Evolutionary conservation across 2,888 invertebrate species (phyloP), one percentile per base, ranked within the genome.

Genomic region (Prosopocoilus inquinatus): DNA sequence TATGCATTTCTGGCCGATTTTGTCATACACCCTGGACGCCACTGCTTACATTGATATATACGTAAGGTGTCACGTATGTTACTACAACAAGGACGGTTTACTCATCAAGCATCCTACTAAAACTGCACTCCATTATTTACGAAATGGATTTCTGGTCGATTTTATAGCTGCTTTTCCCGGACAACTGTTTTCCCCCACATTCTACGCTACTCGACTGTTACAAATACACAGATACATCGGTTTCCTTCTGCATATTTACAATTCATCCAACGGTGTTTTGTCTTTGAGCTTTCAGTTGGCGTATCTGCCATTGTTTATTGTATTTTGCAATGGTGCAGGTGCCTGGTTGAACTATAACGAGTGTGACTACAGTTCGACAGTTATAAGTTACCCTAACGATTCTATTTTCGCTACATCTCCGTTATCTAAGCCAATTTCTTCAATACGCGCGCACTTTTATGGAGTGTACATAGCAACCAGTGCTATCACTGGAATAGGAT

Each of bases 21-120:
- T 54, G 11, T 28, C 20, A 3, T 32, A 20, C 9, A 13, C 58
- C 15, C 47, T 64, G 4, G 64, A 65, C 15, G 11, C 47, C 0
- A 50, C 58, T 35, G 58, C 60, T 12, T 60, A 53, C 41, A 1
- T 52, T 0, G 65, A 65, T 47, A 60, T 65, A 5, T 65, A 63
- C 34, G 15, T 64, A 8, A 53, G 65, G 16, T 7, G 63, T 12
- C 65, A 65, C 47, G 56, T 65, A 8, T 59, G 59, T 39, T 65
- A 63, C 36, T 63, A 65, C 41, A 60, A 61, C 34, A 36, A 58
- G n/a, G 20, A 52, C 1, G 59, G 62, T 11, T 49, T 64, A 46
- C 44, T 64, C 32, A 51, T 65, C n/a, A 58, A 53, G 9, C 65
- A 65, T 47, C 65, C 65, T 4, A 39, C 60, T 13, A 55, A 50